Evolutionary conservation across 2,797 vertebrate genomes (phyloP), one percentile per base, ranked within the genome.

Genomic region (Huso huso): DNA sequence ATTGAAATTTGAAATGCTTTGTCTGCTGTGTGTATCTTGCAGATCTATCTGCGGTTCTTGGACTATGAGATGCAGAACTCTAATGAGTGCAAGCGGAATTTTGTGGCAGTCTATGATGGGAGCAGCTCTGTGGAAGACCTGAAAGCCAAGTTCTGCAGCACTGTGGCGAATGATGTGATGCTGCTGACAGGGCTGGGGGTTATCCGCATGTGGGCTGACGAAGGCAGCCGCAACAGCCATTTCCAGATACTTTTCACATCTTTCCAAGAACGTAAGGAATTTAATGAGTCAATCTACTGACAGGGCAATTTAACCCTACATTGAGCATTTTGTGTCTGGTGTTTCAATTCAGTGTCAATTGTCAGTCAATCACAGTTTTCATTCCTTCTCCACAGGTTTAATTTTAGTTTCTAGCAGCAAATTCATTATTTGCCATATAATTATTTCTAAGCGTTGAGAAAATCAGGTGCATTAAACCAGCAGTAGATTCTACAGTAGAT

Each of bases 41-140:
- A 99, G 96, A 95, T 99, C 79, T 98, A 95, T 80, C 82, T 98
- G 77, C 83, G 96, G 6, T 98, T 99, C 78, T 84, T 99, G 84
- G 95, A 99, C 80, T 99, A 99, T 0, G 94, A 98, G 85, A 97
- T 98, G 95, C 94, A 98, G 87, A 96, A 99, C 81, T 99, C 96
- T 0, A 99, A 99, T 0, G 96, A 99, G 74, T 99, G 96, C 83
- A 99, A 99, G 78, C 86, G 93, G 58, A 99, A 99, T 81, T 99
- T 99, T 68, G 95, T 98, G 57, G 96, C 93, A 1, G 93, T 98
- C 71, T 98, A 99, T 8, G 96, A 99, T 0, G 96, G 96, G 57
- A 95, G 93, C 88, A 96, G 95, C 60, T 93, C 95, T 0, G 95
- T 98, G 63, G 94, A 95, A 78, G 92, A 99, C 78, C 82, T 98